These are phyloP conservation scores for Hypsibius dujardini DNA, from an alignment of 1,140 invertebrate species.

Conservation along the genomic window DNA sequence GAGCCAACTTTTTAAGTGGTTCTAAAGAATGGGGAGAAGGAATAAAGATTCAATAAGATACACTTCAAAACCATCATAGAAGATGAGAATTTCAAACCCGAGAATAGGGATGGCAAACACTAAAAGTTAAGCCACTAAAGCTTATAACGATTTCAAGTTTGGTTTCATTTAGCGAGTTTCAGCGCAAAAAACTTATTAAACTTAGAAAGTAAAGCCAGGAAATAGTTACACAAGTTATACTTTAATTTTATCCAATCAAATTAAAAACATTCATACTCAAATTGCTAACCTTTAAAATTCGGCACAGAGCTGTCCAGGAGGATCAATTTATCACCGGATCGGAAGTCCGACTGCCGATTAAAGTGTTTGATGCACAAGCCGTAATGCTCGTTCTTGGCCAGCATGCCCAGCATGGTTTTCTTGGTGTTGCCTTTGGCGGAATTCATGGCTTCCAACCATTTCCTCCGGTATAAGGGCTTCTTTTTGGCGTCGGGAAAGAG, in stretches of 20 bases:
- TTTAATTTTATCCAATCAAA: too few species aligned
- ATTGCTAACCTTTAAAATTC: neutral
- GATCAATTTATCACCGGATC: neutral
- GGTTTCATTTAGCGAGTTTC: neutral
- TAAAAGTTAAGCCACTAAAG: too few species aligned
- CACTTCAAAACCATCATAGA: too few species aligned
- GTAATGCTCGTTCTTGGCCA: neutral
- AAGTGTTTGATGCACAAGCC: conserved; percentile 5
- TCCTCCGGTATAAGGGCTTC: neutral
- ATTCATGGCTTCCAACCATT: neutral
- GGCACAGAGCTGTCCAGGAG: neutral
- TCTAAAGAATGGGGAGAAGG: too few species aligned
- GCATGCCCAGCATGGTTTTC: neutral
- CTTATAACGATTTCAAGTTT: too few species aligned
- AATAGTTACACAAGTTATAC: too few species aligned
- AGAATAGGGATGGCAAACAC: too few species aligned
- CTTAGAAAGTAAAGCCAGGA: too few species aligned
- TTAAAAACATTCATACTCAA: too few species aligned
- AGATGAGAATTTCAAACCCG: too few species aligned
- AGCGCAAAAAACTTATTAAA: neutral
- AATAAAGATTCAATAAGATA: too few species aligned
- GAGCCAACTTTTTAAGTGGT: too few species aligned
- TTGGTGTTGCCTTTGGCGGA: neutral
- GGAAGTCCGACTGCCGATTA: neutral
- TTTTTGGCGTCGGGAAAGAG: neutral